These are phyloP conservation scores for Zaprionus inermis DNA, from an alignment of 1,140 invertebrate species.

Conservation along the genomic window DNA sequence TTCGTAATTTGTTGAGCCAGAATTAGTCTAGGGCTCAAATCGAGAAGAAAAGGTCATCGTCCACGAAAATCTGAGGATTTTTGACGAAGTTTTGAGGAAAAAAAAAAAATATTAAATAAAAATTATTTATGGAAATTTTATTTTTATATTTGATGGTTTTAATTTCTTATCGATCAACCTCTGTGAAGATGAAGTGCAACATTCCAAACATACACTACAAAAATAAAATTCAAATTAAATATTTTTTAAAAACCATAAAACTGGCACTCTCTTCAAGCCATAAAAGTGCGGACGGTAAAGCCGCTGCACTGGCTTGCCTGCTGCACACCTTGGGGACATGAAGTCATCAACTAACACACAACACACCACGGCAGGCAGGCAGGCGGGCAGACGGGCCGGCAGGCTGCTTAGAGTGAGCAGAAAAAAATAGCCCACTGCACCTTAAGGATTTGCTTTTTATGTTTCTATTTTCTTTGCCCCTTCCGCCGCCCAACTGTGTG, in stretches of 20 bases:
- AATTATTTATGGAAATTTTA: too few species aligned
- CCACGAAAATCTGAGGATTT: neutral
- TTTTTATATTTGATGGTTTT: too few species aligned
- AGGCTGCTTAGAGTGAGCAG: constrained; percentile 10
- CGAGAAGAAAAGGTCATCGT: too few species aligned
- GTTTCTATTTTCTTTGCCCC: constrained; percentile 54
- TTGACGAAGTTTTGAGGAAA: too few species aligned
- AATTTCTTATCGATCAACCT: too few species aligned
- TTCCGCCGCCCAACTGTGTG: neutral
- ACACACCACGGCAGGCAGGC: neutral
- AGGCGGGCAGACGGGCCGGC: neutral
- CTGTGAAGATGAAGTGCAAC: too few species aligned
- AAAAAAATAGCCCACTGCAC: constrained; percentile 58
- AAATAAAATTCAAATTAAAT: constrained; percentile 46
- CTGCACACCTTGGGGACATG: constrained; percentile 56
- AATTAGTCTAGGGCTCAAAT: too few species aligned
- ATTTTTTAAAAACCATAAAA: constrained; percentile 38
- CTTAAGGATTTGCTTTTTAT: constrained; percentile 66
- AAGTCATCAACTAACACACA: constrained; percentile 48
- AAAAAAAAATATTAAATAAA: too few species aligned
- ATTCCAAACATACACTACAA: neutral
- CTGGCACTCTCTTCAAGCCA: constrained; percentile 34
- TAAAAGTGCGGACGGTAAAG: constrained; percentile 50
- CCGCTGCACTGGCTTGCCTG: constrained; percentile 34
- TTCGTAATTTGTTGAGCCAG: too few species aligned